Base-by-base conservation (phyloP, 1,140 invertebrate genomes). In the Ganaspis sp. region DNA sequence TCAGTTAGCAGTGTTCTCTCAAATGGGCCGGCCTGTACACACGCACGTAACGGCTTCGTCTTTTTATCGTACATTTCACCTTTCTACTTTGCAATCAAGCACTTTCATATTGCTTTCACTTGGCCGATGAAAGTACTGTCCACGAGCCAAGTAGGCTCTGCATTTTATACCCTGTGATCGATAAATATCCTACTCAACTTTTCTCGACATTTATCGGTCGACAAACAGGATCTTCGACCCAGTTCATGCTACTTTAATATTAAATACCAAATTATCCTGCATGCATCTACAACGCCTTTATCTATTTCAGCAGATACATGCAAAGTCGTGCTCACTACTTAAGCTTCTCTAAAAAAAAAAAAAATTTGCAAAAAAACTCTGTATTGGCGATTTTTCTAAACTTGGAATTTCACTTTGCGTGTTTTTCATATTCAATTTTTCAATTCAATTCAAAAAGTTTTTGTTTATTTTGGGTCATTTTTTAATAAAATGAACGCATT, bases 91-190 rank as follows among this genome's bases (percentile, higher is more conserved):
- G 87, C 89, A 91, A 91, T 91, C 90, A 88, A 90, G 88, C 89
- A 91, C 90, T 91, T 91, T 91, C 90, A 91, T 91, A 91, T 91
- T 90, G 90, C 90, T 90, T 91, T 91, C 90, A 91, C 90, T 91
- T 87, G 87, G 84, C 83, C 86, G 90, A 91, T 91, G 90, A 91
- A 91, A 91, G 90, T 91, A 90, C 85, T 85, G 88, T 86, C 85
- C 86, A 80, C 84, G 74, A 89, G 84, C 86, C 87, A 90, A 90
- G 85, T 90, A 88, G 88, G 85, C 86, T 86, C 87, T 75, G 80
- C 83, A 81, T 84, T 87, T 88, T 87, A 85, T 89, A 89, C 83
- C 77, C 78, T 84, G 85, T 87, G 82, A 72, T 72, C 80, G 71
- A 77, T 70, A 82, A 80, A 78, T 64, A 64, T 64, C 58, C 58